Base-by-base conservation (phyloP, 2,888 invertebrate species). In the Tineola bisselliella region DNA sequence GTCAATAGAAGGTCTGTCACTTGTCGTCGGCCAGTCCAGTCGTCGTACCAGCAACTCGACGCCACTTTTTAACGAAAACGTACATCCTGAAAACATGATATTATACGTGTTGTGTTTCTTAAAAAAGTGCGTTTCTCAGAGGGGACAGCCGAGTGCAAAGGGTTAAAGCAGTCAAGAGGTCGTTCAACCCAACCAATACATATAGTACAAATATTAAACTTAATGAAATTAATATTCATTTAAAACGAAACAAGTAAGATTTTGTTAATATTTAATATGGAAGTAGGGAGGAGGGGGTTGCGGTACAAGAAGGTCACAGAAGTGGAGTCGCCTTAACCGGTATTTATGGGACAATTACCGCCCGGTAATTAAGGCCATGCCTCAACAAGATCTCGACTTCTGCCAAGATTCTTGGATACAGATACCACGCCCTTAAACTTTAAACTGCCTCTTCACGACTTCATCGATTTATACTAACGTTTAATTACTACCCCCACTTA, bases 341-440 rank as follows among this genome's bases (percentile, higher is more conserved):
- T 60, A 60, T 60, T 60, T 60, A 60, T 60, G 60, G 48, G 25
- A 43, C 59, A 60, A 60, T 60, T 60, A 60, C 60, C 60, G 60
- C 31, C 25, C 60, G 60, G 44, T 60, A 60, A 60, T 60, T 60
- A 48, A 60, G 60, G 60, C 60, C 10, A 60, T 60, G 60, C 48
- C 48, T 60, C 60, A 60, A 33, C 38, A 18, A 8, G 60, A 44
- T 44, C 60, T 15, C 60, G 48, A 44, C 60, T 60, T 13, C 44
- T 30, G 60, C 44, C 48, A 60, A 60, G 48, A 60, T 48, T 48
- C 44, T 44, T 44, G 25, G 31, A 48, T 30, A 10, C 13, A 19
- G 48, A 60, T 60, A 60, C 38, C 38, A 38, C 25, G 44, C n/a
- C 44, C 44, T n/a, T 60, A 48, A 60, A 60, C 25, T 58, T 58